A percentile compares a stretch with the other conserved stretches of the same genome.
Evolutionary conservation across 1,140 invertebrate species (phyloP).

Genomic region (Aphaenogaster ashmeadi): DNA sequence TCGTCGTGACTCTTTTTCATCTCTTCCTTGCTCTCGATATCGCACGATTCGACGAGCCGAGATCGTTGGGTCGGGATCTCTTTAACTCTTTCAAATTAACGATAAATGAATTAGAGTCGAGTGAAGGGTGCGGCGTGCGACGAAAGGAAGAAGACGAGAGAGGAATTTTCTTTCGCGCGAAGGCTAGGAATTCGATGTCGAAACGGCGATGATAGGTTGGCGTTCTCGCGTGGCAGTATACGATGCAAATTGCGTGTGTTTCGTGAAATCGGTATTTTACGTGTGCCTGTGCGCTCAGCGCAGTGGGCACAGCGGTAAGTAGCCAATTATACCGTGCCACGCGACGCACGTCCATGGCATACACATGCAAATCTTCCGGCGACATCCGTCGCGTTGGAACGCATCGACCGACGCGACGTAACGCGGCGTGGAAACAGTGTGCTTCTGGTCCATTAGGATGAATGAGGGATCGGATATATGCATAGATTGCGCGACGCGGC

Average conservation of each 20-base stretch:
- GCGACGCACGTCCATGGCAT: constrained; percentile 26
- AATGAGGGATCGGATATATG: constrained; percentile 49
- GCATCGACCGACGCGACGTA: constrained; percentile 41
- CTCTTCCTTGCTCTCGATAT: not conserved
- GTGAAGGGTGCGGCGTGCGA: not conserved
- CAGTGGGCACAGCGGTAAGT: constrained; percentile 12
- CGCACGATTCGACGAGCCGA: not conserved
- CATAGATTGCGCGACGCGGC: constrained; percentile 9
- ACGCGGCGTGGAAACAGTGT: constrained; percentile 49
- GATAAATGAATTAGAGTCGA: constrained; percentile 2
- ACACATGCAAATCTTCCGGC: constrained; percentile 48
- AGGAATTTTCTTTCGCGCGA: not conserved
- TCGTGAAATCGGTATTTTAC: constrained; percentile 37
- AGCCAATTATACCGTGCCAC: constrained; percentile 51
- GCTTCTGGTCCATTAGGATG: constrained; percentile 57
- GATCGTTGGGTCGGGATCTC: not conserved
- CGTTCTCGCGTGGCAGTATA: not conserved
- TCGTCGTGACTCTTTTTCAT: not conserved
- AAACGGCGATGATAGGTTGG: not conserved
- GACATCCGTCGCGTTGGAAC: constrained; percentile 52
- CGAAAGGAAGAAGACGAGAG: not conserved
- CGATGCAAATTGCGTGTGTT: not conserved
- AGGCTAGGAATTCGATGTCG: constrained; percentile 20
- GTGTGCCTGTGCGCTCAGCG: not conserved
- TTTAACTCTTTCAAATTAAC: not conserved